These are phyloP conservation scores for Phortica okadai DNA, from an alignment of 2,888 invertebrate genomes.

Conservation along the genomic window DNA sequence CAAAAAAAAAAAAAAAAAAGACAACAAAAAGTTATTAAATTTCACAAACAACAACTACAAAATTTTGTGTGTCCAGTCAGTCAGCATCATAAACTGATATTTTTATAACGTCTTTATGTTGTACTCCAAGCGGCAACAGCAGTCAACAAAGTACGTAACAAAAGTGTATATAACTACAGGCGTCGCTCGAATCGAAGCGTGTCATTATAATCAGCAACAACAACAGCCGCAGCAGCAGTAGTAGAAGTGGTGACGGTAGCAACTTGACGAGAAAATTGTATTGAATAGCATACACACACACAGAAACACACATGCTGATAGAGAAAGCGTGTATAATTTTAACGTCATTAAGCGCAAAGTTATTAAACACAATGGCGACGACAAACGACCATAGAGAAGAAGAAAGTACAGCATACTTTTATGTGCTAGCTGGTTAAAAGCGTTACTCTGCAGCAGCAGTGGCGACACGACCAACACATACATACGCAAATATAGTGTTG, in stretches of 20 bases:
- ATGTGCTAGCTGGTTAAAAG: background rate
- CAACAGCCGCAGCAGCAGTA: too few species aligned
- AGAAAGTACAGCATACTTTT: conserved; percentile 4
- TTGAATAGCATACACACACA: background rate
- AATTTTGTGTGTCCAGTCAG: background rate
- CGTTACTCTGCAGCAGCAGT: background rate
- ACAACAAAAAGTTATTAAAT: background rate
- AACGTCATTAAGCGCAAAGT: conserved; percentile 13
- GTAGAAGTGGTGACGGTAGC: too few species aligned
- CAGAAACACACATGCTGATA: background rate
- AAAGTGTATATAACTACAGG: background rate
- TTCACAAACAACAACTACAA: background rate
- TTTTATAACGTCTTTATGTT: conserved; percentile 16
- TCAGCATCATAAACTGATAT: conserved; percentile 15
- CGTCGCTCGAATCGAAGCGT: background rate
- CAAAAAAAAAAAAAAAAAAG: background rate
- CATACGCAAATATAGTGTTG: conserved; percentile 38
- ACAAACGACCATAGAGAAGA: background rate
- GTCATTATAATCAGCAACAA: background rate
- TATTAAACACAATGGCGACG: conserved; percentile 6
- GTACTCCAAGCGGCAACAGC: background rate
- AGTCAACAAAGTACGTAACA: background rate
- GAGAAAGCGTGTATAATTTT: background rate
- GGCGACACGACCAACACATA: background rate
- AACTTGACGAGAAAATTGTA: background rate